Percentiles rank a stretch among this genome's conserved stretches.
Conservation (phyloP, 2,797 vertebrate genomes). For the Lagorchestes hirsutus region DNA sequence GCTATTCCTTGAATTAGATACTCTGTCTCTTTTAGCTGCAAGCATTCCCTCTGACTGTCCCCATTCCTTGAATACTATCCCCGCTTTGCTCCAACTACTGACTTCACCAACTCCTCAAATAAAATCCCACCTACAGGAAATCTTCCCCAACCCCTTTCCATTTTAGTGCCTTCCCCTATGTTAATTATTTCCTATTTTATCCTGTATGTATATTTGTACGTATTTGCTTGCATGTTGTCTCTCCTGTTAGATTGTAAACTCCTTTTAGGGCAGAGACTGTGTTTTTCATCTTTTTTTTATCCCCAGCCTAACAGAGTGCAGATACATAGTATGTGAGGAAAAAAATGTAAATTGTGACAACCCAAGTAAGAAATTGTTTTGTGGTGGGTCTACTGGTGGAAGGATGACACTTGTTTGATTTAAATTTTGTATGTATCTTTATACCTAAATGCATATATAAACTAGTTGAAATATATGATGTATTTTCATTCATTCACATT, state of each 20-base stretch:
- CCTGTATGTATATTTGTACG: background rate
- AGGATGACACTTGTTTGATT: background rate
- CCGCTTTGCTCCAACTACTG: background rate
- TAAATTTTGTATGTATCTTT: background rate
- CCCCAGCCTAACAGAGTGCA: background rate
- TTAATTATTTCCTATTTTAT: background rate
- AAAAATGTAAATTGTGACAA: background rate
- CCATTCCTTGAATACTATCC: background rate
- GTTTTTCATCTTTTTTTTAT: background rate
- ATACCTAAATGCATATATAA: background rate
- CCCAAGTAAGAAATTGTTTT: background rate
- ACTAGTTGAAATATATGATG: background rate
- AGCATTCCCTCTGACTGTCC: background rate
- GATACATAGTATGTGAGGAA: background rate
- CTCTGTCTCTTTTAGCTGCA: background rate
- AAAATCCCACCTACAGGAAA: background rate
- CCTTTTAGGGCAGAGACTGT: background rate
- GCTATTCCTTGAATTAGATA: background rate
- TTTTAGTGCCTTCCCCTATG: background rate
- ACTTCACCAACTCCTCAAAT: background rate
- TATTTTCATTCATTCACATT: slow-evolving; percentile 1
- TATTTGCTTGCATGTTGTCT: background rate
- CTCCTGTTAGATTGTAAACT: background rate
- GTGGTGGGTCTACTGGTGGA: background rate
- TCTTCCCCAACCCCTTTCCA: background rate